Percentiles rank a stretch among this genome's conserved stretches.
Conservation (phyloP, 2,888 invertebrate genomes). For the Nineta flava region DNA sequence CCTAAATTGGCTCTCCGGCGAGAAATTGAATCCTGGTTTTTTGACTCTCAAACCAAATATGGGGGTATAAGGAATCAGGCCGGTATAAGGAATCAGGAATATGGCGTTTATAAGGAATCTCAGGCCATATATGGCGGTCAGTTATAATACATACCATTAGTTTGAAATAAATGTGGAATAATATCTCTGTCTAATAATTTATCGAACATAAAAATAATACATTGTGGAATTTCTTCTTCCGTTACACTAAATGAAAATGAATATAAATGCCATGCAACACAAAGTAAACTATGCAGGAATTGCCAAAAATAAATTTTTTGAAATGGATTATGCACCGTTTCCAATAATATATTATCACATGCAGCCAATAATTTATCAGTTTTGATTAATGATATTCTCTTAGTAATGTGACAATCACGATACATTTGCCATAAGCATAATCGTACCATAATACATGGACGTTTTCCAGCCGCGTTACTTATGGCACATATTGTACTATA, state of each 20-base stretch:
- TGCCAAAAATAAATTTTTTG: slow-evolving; percentile 46
- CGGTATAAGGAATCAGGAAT: too few relatives aligned
- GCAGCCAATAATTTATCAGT: slow-evolving; percentile 32
- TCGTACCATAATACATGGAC: slow-evolving; percentile 26
- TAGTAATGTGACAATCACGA: slow-evolving; percentile 36
- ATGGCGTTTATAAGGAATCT: not conserved
- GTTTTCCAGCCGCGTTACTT: slow-evolving; percentile 19
- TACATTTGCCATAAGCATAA: slow-evolving; percentile 44
- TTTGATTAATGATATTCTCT: slow-evolving; percentile 32
- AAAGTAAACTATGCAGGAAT: slow-evolving; percentile 37
- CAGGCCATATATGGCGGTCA: not conserved
- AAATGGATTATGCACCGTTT: slow-evolving; percentile 35
- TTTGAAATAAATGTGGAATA: slow-evolving; percentile 27
- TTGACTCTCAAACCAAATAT: too few relatives aligned
- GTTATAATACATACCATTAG: slow-evolving; percentile 21
- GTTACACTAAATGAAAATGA: slow-evolving; percentile 23
- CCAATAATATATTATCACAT: slow-evolving; percentile 32
- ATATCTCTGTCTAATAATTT: slow-evolving; percentile 34
- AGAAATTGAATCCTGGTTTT: too few relatives aligned
- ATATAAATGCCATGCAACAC: slow-evolving; percentile 32
- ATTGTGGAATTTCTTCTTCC: slow-evolving; percentile 28
- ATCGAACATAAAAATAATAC: slow-evolving; percentile 32
- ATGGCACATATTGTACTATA: slow-evolving; percentile 29
- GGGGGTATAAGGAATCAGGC: too few relatives aligned
- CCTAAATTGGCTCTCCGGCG: too few relatives aligned